Evolutionary conservation across 2,888 invertebrate genomes (phyloP).

Genomic region (Leptura quadrifasciata): DNA sequence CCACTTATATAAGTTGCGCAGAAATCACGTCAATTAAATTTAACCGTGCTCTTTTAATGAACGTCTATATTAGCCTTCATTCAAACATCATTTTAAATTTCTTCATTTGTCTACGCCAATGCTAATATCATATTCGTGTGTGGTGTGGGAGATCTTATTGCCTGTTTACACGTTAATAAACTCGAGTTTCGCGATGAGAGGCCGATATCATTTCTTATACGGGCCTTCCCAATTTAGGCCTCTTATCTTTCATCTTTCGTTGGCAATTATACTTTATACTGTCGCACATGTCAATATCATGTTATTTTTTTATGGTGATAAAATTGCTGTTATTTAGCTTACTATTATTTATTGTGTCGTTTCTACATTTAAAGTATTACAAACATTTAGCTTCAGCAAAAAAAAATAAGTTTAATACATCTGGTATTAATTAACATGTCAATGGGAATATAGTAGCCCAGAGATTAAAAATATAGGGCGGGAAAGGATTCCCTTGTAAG

Average conservation of each 20-base stretch:
- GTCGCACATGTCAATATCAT: constrained; percentile 7
- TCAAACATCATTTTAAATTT: not conserved
- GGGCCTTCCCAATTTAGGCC: constrained; percentile 10
- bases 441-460: too few species aligned
- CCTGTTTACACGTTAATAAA: constrained; percentile 32
- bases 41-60: too few species aligned
- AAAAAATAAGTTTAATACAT: not conserved
- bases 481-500: too few species aligned
- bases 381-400: not conserved
- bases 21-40: too few species aligned
- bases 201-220: constrained; percentile 11
- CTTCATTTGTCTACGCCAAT: constrained; percentile 6
- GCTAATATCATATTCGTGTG: constrained; percentile 22
- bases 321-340: not conserved
- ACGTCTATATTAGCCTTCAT: too few species aligned
- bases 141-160: constrained; percentile 20
- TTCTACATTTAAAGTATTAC: not conserved
- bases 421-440: too few species aligned
- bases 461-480: too few species aligned
- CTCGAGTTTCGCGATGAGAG: constrained; percentile 26
- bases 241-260: constrained; percentile 17
- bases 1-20: too few species aligned
- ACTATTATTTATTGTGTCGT: not conserved
- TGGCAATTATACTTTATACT: constrained; percentile 4
- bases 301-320: constrained; percentile 1